Base-by-base conservation (phyloP, 64 coral and sea anemone genomes). In the Exaiptasia diaphana region DNA sequence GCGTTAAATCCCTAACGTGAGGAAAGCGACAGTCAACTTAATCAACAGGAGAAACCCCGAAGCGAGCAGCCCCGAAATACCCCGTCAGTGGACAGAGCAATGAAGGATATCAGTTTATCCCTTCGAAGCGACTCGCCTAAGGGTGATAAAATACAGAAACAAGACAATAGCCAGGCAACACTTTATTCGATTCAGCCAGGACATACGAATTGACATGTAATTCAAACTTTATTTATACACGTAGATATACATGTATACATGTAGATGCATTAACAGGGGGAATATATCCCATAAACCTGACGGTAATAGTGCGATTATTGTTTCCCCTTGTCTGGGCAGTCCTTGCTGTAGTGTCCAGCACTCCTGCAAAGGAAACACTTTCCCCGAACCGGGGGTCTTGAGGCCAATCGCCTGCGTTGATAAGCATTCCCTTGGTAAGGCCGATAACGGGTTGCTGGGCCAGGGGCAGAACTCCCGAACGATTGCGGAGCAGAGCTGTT, bases 71-170 rank as follows among this genome's bases (percentile, higher is more conserved):
- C 64, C 64, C 64, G 64, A 38, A 68, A 68, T 68, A 38, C 64
- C 64, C 9, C 50, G 50, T 53, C 50, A 14, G 23, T 14, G 50
- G 50, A 53, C 50, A 53, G 50, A 53, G 64, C 34, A 68, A 36
- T 36, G 64, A 68, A 68, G 64, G 64, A n/a, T 68, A 68, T 68
- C 20, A 68, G 64, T 35, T 38, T 33, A 68, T 34, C 64, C 64
- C 28, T 68, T 38, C 64, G 64, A 34, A n/a, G 32, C 29, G 64
- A 18, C 64, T 36, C 53, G 53, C n/a, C n/a, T n/a, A n/a, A n/a
- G n/a, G n/a, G n/a, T n/a, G n/a, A n/a, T n/a, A n/a, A n/a, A n/a
- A n/a, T n/a, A n/a, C n/a, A n/a, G n/a, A n/a, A n/a, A n/a, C n/a
- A n/a, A n/a, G n/a, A n/a, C n/a, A n/a, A n/a, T n/a, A n/a, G n/a